Evolutionary conservation across 1,140 invertebrate genomes (phyloP).

Genomic region (Leptopilina boulardi): DNA sequence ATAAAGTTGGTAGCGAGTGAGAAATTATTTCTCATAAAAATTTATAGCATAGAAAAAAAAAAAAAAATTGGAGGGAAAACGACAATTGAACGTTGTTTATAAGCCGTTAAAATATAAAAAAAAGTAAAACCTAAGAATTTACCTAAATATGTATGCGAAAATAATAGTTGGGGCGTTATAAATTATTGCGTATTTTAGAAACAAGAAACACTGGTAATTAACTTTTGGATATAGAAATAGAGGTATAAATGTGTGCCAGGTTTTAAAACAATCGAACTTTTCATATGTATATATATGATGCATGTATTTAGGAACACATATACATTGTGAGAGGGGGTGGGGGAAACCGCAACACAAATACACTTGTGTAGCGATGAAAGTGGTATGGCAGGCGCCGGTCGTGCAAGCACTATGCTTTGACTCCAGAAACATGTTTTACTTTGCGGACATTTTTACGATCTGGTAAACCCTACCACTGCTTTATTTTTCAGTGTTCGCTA

Average conservation of each 20-base stretch:
- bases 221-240: background rate
- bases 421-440: slow-evolving; percentile 31
- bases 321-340: background rate
- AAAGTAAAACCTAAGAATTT: background rate
- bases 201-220: slow-evolving; percentile 19
- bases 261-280: slow-evolving; percentile 20
- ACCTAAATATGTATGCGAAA: background rate
- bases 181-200: background rate
- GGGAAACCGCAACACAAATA: slow-evolving; percentile 18
- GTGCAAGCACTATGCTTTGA: slow-evolving; percentile 28
- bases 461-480: slow-evolving; percentile 33
- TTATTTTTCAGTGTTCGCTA: slow-evolving; percentile 25
- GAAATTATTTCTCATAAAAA: slow-evolving; percentile 18
- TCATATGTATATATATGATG: background rate
- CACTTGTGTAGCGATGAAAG: slow-evolving; percentile 22
- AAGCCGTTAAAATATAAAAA: background rate
- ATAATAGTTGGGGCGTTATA: background rate
- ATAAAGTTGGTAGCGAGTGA: slow-evolving; percentile 2
- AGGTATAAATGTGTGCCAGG: background rate
- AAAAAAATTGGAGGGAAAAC: background rate
- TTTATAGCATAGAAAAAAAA: background rate
- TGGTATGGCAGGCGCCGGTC: slow-evolving; percentile 20
- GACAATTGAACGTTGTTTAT: background rate
- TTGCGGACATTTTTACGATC: slow-evolving; percentile 32
- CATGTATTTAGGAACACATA: slow-evolving; percentile 11